Conservation (phyloP, 2,888 invertebrate genomes). For the Tortricodes alternella region DNA sequence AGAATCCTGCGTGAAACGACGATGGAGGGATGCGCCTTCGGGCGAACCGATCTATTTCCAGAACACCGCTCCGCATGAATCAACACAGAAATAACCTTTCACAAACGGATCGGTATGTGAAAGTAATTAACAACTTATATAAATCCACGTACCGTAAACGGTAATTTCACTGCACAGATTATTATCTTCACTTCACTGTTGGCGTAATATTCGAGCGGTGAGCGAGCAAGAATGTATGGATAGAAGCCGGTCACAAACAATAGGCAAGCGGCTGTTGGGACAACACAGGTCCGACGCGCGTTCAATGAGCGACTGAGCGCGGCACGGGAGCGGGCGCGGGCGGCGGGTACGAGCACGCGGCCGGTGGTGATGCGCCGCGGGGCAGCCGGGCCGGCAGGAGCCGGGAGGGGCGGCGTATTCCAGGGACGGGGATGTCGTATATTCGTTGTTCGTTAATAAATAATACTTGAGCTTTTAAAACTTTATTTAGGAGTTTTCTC, state of each 20-base stretch:
- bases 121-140: slow-evolving; percentile 65
- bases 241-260: slow-evolving; percentile 71
- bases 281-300: slow-evolving; percentile 66
- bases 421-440: slow-evolving; percentile 33
- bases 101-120: slow-evolving; percentile 71
- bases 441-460: slow-evolving; percentile 27
- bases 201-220: slow-evolving; percentile 59
- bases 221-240: slow-evolving; percentile 58
- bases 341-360: slow-evolving; percentile 40
- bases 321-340: slow-evolving; percentile 47
- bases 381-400: slow-evolving; percentile 2
- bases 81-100: slow-evolving; percentile 83
- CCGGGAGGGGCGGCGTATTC: slow-evolving; percentile 11
- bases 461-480: background rate
- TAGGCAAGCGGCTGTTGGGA: slow-evolving; percentile 52
- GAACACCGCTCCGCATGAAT: slow-evolving; percentile 80
- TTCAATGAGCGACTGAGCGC: slow-evolving; percentile 73
- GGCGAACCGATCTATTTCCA: slow-evolving; percentile 77
- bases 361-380: slow-evolving; percentile 47
- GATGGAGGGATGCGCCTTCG: slow-evolving; percentile 73
- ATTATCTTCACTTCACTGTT: slow-evolving; percentile 63
- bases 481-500: background rate
- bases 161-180: slow-evolving; percentile 74
- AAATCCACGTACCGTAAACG: slow-evolving; percentile 78
- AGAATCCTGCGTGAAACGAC: slow-evolving; percentile 60